Evolutionary conservation across 2,797 vertebrate genomes (phyloP).

Genomic region (Spinus pinus): DNA sequence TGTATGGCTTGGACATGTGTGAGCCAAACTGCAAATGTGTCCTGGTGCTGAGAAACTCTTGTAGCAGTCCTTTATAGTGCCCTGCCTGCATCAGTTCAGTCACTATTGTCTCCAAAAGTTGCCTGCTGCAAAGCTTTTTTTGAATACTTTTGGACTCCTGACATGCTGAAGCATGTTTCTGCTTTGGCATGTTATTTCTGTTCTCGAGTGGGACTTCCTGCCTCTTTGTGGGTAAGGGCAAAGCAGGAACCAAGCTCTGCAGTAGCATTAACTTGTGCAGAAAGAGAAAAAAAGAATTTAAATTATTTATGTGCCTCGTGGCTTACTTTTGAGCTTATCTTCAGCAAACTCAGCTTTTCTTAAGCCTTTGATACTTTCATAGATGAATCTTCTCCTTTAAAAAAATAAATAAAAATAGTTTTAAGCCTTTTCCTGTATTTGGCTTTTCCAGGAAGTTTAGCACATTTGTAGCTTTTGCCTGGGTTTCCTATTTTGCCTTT

Average conservation of each 20-base stretch:
- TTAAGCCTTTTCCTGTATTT: conserved; percentile 5
- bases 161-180: background rate
- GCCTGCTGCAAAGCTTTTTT: background rate
- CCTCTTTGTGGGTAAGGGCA: background rate
- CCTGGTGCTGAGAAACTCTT: background rate
- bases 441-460: conserved; percentile 8
- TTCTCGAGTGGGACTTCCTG: background rate
- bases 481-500: background rate
- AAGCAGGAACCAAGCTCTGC: background rate
- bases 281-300: background rate
- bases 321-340: background rate
- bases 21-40: background rate
- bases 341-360: background rate
- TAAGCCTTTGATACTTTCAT: background rate
- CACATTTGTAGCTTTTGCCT: background rate
- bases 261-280: background rate
- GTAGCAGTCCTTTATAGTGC: background rate
- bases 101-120: background rate
- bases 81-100: background rate
- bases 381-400: background rate
- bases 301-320: background rate
- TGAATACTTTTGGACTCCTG: background rate
- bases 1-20: accelerated
- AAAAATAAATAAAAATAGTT: background rate
- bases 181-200: background rate